Evolutionary conservation across 2,113 vertebrate species (phyloP).

Genomic region (Callocephalon fimbriatum): DNA sequence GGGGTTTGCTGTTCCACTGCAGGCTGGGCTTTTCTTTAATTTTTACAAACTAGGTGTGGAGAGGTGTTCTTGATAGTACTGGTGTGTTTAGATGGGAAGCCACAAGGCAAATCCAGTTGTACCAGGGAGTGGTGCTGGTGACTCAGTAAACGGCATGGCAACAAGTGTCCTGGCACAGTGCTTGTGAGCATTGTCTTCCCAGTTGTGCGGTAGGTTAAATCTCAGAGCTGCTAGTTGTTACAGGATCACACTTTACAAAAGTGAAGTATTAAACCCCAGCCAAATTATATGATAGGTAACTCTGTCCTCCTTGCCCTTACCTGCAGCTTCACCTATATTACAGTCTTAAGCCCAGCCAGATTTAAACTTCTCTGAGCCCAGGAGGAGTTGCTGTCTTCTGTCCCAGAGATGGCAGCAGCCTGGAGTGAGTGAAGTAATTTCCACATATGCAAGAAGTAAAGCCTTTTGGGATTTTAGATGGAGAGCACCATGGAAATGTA

Average conservation of each 20-base stretch:
- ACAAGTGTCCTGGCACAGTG: not conserved
- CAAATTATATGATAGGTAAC: not conserved
- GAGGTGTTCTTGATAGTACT: not conserved
- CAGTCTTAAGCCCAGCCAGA: not conserved
- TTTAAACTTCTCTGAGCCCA: not conserved
- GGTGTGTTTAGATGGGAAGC: not conserved
- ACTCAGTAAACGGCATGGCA: not conserved
- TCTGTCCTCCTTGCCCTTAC: not conserved
- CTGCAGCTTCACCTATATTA: not conserved
- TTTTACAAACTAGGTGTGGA: not conserved
- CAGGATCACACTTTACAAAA: not conserved
- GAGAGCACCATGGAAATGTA: not conserved
- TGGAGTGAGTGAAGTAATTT: not conserved
- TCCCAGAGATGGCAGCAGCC: slow-evolving; percentile 17
- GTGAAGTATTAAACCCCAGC: not conserved
- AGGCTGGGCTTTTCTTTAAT: not conserved
- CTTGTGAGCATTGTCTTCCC: not conserved
- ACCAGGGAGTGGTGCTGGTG: not conserved
- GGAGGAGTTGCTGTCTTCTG: not conserved
- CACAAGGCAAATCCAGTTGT: not conserved
- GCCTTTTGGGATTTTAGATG: not conserved
- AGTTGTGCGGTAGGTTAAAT: not conserved
- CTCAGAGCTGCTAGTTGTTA: not conserved
- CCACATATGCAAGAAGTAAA: not conserved
- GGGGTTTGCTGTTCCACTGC: not conserved